A percentile compares a stretch with the other conserved stretches of the same genome.
Evolutionary conservation across 2,888 invertebrate species (phyloP).

Genomic region (Andrena camellia): DNA sequence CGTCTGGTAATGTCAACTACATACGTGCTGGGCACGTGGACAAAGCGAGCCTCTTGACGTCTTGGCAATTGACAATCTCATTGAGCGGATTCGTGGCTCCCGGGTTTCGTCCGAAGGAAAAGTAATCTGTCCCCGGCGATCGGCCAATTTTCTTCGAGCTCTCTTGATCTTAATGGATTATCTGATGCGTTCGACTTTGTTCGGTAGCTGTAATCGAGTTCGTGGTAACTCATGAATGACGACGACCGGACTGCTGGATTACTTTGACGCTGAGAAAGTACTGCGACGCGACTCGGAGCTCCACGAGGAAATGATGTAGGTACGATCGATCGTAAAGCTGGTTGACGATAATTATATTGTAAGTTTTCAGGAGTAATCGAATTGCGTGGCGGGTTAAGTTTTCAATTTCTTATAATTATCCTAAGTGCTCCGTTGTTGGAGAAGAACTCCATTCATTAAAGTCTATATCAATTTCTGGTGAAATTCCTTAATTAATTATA

Average conservation of each 20-base stretch:
- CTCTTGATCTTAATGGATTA: constrained; percentile 66
- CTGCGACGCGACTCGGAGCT: background rate
- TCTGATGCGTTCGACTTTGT: constrained; percentile 56
- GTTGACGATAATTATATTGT: constrained; percentile 18
- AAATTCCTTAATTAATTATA: too few relatives aligned
- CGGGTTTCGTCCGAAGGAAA: constrained; percentile 52
- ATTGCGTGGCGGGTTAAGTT: too few relatives aligned
- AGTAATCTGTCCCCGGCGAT: constrained; percentile 64
- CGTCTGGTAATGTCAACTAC: background rate
- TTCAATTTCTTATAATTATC: too few relatives aligned
- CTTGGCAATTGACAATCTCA: constrained; percentile 42
- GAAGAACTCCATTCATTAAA: too few relatives aligned
- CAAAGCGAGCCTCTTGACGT: constrained; percentile 20
- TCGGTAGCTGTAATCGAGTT: constrained; percentile 55
- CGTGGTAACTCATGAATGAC: constrained; percentile 60
- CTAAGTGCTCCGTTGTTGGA: too few relatives aligned
- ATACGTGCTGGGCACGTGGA: constrained; percentile 47
- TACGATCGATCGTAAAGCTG: constrained; percentile 11
- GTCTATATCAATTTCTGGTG: too few relatives aligned
- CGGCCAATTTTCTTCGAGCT: constrained; percentile 30
- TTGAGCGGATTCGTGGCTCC: constrained; percentile 42
- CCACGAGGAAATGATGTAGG: background rate
- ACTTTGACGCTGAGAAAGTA: constrained; percentile 2
- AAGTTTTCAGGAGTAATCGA: background rate
- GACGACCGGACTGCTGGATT: constrained; percentile 12